Evolutionary conservation across 2,888 invertebrate genomes (phyloP).

Genomic region (Heteropelma amictum): DNA sequence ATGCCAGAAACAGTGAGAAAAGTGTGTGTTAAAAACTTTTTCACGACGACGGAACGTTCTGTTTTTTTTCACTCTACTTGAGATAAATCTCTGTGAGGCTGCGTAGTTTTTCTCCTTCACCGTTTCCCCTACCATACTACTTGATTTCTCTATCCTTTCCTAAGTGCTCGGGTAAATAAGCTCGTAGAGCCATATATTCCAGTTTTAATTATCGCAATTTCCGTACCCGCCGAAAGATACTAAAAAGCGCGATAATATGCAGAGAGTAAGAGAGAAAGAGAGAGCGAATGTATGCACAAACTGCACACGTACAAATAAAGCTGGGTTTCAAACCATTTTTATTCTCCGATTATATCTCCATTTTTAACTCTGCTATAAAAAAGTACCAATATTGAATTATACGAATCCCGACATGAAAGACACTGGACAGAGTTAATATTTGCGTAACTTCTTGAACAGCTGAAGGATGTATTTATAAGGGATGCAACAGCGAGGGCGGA

Average conservation of each 20-base stretch:
- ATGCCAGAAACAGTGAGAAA: neutral
- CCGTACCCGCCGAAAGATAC: constrained; percentile 60
- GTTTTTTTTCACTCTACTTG: constrained; percentile 13
- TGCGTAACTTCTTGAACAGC: constrained; percentile 67
- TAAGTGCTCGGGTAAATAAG: constrained; percentile 69
- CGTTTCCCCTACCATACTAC: neutral
- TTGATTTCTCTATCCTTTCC: constrained; percentile 50
- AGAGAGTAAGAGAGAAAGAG: neutral
- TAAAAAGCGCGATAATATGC: neutral
- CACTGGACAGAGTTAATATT: constrained; percentile 76
- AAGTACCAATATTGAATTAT: constrained; percentile 72
- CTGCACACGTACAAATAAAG: constrained; percentile 1
- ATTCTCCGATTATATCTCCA: neutral
- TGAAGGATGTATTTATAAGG: constrained; percentile 3
- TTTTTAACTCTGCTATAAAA: constrained; percentile 9
- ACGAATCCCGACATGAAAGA: constrained; percentile 69
- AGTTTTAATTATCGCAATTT: constrained; percentile 74
- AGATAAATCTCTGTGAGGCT: constrained; percentile 37
- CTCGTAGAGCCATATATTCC: constrained; percentile 56
- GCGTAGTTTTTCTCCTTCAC: constrained; percentile 19
- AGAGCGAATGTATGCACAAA: neutral
- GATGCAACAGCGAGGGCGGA: neutral
- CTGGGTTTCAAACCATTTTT: constrained; percentile 13
- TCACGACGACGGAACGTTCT: constrained; percentile 3
- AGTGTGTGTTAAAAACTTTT: constrained; percentile 6